These are phyloP conservation scores for Hydrozoanthus tunicans DNA, from an alignment of 64 coral and sea anemone genomes.

Conservation along the genomic window DNA sequence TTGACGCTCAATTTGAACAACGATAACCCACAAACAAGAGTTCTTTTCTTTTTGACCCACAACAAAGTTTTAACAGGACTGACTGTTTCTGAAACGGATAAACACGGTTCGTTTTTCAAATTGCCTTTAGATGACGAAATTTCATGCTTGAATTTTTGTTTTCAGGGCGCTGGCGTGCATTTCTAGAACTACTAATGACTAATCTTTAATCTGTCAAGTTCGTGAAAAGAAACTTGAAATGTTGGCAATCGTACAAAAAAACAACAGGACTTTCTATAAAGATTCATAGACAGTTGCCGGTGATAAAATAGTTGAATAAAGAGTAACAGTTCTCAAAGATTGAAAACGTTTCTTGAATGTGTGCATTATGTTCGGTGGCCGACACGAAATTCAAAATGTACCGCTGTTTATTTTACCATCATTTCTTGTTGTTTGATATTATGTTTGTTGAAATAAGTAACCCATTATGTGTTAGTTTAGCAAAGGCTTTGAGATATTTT, in stretches of 20 bases:
- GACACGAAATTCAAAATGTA: too few species aligned
- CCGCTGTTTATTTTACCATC: too few species aligned
- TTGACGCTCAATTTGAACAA: conserved; percentile 41
- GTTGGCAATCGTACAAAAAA: conserved; percentile 39
- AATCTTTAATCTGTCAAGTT: background rate
- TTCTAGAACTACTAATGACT: background rate
- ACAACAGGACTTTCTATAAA: background rate
- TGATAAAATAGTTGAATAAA: background rate
- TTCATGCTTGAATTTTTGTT: background rate
- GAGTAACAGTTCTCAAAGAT: too few species aligned
- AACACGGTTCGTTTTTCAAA: background rate
- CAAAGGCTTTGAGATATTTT: too few species aligned
- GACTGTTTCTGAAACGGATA: background rate
- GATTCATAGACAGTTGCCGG: background rate
- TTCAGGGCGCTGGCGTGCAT: too few species aligned
- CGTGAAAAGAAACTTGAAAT: background rate
- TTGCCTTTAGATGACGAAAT: background rate
- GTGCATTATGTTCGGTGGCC: too few species aligned
- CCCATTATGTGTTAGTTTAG: too few species aligned
- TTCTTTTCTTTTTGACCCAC: conserved; percentile 1
- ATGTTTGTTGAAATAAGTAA: too few species aligned
- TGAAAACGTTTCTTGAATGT: too few species aligned
- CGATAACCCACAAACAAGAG: conserved; percentile 38
- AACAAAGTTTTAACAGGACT: background rate
- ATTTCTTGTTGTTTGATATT: too few species aligned